Percentiles rank a stretch among this genome's conserved stretches.
These are phyloP conservation scores for Mallotus villosus DNA, from an alignment of 2,797 vertebrate species.

Conservation along the genomic window DNA sequence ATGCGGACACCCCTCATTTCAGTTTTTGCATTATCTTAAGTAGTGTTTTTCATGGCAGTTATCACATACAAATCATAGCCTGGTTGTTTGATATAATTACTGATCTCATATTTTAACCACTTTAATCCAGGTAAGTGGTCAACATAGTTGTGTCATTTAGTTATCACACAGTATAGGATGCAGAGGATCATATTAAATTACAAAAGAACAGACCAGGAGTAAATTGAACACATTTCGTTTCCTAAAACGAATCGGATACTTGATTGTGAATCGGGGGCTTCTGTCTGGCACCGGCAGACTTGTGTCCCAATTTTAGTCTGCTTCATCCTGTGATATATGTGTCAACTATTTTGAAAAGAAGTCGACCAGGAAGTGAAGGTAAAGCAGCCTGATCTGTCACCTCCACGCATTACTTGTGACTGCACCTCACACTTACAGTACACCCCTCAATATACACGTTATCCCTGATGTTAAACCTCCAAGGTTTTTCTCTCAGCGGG, in stretches of 20 bases:
- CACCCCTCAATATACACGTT: slow-evolving; percentile 59
- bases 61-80: too few relatives aligned
- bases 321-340: slow-evolving; percentile 60
- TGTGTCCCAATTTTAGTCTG: slow-evolving; percentile 23
- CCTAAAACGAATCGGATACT: background rate
- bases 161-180: too few relatives aligned
- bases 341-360: slow-evolving; percentile 51
- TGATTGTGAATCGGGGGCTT: background rate
- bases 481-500: slow-evolving; percentile 44
- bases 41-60: too few relatives aligned
- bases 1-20: too few relatives aligned
- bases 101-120: too few relatives aligned
- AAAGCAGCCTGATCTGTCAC: slow-evolving; percentile 58
- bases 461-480: slow-evolving; percentile 20
- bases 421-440: slow-evolving; percentile 47
- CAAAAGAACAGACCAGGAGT: too few relatives aligned
- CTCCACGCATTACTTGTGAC: slow-evolving; percentile 45
- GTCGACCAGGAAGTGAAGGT: slow-evolving; percentile 47
- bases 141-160: too few relatives aligned
- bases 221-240: too few relatives aligned
- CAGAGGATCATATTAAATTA: too few relatives aligned
- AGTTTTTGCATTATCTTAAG: too few relatives aligned
- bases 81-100: too few relatives aligned
- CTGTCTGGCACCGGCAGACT: slow-evolving; percentile 39
- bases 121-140: too few relatives aligned